phyloP scores from a whole-genome alignment of 2,113 vertebrate genomes.

The Martes martes region DNA sequence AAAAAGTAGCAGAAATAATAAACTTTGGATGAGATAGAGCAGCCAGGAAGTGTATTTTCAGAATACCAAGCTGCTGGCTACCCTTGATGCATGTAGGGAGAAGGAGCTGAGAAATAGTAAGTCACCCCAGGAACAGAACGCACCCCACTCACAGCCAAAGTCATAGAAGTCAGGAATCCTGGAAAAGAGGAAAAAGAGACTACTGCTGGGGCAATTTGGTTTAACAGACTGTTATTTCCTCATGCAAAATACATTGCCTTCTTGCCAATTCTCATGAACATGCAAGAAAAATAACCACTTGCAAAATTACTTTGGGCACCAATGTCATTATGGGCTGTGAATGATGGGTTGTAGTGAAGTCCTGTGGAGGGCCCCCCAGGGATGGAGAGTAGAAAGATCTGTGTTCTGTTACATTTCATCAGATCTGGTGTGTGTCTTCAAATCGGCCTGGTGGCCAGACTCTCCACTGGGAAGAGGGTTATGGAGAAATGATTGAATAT shows the following conservation, averaged over 20 bases:
- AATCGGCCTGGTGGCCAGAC: not conserved
- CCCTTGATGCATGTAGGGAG: not conserved
- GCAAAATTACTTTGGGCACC: slow-evolving; percentile 1
- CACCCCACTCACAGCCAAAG: not conserved
- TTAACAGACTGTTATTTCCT: slow-evolving; percentile 44
- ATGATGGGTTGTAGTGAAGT: not conserved
- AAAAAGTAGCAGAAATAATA: slow-evolving; percentile 16
- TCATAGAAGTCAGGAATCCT: slow-evolving; percentile 17
- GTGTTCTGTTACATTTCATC: slow-evolving; percentile 25
- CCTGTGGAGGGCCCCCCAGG: not conserved
- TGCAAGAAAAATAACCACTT: slow-evolving; percentile 46
- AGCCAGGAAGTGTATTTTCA: not conserved
- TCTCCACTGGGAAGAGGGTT: not conserved
- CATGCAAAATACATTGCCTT: slow-evolving; percentile 75
- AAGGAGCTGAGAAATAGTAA: slow-evolving; percentile 21
- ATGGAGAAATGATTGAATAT: not conserved
- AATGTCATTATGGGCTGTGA: not conserved
- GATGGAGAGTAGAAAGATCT: not conserved
- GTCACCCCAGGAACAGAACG: slow-evolving; percentile 32
- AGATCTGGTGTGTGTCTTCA: not conserved
- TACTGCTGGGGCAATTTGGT: slow-evolving; percentile 36
- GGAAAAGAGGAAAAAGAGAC: not conserved
- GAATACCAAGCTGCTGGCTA: slow-evolving; percentile 17
- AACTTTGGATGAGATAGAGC: not conserved
- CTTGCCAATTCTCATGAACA: slow-evolving; percentile 78